These are phyloP conservation scores for Zeuzera pyrina DNA, from an alignment of 2,888 invertebrate species.

Conservation along the genomic window DNA sequence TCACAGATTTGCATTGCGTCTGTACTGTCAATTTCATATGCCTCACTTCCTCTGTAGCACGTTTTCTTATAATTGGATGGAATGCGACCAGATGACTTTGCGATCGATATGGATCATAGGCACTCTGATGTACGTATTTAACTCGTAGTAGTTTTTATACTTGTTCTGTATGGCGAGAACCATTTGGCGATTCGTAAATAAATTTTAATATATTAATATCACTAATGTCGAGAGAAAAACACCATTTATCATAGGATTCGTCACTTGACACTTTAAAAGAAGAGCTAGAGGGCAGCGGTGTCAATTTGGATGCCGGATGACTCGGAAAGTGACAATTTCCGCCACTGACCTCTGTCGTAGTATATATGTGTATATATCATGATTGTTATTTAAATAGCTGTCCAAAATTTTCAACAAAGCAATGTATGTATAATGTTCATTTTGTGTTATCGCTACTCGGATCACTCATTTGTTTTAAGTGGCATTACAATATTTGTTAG, in stretches of 20 bases:
- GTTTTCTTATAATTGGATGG: slow-evolving; percentile 37
- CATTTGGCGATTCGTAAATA: no score
- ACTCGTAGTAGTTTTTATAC: no score
- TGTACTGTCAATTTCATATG: slow-evolving; percentile 46
- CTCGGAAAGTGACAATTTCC: slow-evolving; percentile 50
- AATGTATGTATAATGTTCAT: no score
- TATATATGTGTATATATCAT: no score
- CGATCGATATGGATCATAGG: slow-evolving; percentile 11
- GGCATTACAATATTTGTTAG: no score
- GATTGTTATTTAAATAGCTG: no score
- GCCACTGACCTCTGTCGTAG: slow-evolving; percentile 16
- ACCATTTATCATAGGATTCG: slow-evolving; percentile 15
- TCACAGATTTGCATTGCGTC: slow-evolving; percentile 60
- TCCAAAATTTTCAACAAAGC: no score
- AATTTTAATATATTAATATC: no score
- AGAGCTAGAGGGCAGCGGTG: slow-evolving; percentile 26
- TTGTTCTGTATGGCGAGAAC: no score
- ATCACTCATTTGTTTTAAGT: no score
- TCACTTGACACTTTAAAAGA: slow-evolving; percentile 25
- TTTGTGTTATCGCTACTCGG: no score
- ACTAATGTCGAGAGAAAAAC: slow-evolving; percentile 3
- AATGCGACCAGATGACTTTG: slow-evolving; percentile 34
- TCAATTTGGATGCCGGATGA: slow-evolving; percentile 47
- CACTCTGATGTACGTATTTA: neutral
- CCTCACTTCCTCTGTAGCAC: slow-evolving; percentile 42